phyloP scores from a whole-genome alignment of 2,797 vertebrate species.

The Discoglossus pictus region DNA sequence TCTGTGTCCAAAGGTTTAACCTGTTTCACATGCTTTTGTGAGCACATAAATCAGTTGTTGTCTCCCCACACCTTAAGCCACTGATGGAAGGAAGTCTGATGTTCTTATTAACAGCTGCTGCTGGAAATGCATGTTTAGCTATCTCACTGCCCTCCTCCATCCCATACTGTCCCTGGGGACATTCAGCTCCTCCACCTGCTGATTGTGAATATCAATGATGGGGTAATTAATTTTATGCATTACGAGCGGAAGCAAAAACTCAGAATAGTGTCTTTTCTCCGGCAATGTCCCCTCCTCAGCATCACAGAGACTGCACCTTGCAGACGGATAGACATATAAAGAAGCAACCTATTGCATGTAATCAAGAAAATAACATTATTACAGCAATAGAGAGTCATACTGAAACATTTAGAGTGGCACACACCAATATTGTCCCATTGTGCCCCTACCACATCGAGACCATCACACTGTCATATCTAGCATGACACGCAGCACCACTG shows the following conservation, averaged over 20 bases:
- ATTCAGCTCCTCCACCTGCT: conserved; percentile 45
- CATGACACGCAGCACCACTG: too few relatives aligned
- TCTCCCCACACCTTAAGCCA: conserved; percentile 19
- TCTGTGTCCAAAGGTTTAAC: conserved; percentile 15
- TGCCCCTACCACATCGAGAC: too few relatives aligned
- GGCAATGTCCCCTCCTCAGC: conserved; percentile 16
- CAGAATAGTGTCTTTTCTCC: conserved; percentile 16
- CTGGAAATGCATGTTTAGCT: conserved; percentile 29
- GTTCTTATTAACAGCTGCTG: conserved; percentile 41
- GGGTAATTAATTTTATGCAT: conserved; percentile 45
- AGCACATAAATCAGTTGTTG: conserved; percentile 28
- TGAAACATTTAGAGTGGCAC: too few relatives aligned
- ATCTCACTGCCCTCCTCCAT: conserved; percentile 29
- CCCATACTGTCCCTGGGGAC: conserved; percentile 25
- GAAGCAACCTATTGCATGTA: too few relatives aligned
- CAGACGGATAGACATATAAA: too few relatives aligned
- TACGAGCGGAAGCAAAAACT: conserved; percentile 27
- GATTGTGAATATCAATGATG: conserved; percentile 47
- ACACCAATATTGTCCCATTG: too few relatives aligned
- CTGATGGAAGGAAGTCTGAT: conserved; percentile 27
- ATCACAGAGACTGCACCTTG: too few relatives aligned
- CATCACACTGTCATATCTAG: not conserved
- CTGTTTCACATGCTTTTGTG: conserved; percentile 32
- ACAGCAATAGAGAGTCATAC: too few relatives aligned
- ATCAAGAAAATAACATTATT: too few relatives aligned